Base-by-base conservation (phyloP, 2,888 invertebrate species). In the Trichogramma evanescens region DNA sequence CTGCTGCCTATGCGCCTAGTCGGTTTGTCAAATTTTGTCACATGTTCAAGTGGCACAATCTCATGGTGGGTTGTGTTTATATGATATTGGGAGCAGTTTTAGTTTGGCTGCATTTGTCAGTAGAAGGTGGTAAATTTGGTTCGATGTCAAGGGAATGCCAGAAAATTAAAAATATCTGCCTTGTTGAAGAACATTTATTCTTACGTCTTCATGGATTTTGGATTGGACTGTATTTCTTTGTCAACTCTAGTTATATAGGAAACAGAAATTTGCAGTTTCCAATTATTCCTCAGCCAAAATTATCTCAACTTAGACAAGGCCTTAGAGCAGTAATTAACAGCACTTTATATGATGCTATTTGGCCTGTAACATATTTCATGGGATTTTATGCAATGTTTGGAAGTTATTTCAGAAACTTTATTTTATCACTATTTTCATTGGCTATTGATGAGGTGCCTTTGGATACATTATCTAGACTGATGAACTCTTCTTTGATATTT, bases 211-310 rank as follows among this genome's bases (percentile, higher is more conserved):
- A 66, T 10, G 69, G 69, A 13, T 62, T 87, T 66, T 86, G 86
- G 82, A 85, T 84, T 66, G 89, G 89, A 43, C 71, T 83, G 13
- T 83, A 82, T 66, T 83, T 83, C 68, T 87, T 86, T 66, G 64
- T 83, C 2, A 84, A 81, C 68, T 80, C 82, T 7, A 84, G 84
- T 66, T 78, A 84, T 46, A 80, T 82, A 53, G 82, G 82, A 38
- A 74, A 78, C 7, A 81, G 83, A 63, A 79, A 82, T 65, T 78
- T 90, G 0, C 78, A 82, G 40, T 91, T 89, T 72, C 85, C 89
- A 6, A 83, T 87, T n/a, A 81, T 89, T 10, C 86, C 88, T 63
- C 86, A 87, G 74, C 82, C 83, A 50, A 89, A 88, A 72, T 82
- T 88, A 65, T 80, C 85, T 4, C 85, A 86, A 70, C 81, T 90